A percentile compares a stretch with the other conserved stretches of the same genome.
Evolutionary conservation across 1,140 invertebrate species (phyloP).

Genomic region (Ostrea denselamellosa): DNA sequence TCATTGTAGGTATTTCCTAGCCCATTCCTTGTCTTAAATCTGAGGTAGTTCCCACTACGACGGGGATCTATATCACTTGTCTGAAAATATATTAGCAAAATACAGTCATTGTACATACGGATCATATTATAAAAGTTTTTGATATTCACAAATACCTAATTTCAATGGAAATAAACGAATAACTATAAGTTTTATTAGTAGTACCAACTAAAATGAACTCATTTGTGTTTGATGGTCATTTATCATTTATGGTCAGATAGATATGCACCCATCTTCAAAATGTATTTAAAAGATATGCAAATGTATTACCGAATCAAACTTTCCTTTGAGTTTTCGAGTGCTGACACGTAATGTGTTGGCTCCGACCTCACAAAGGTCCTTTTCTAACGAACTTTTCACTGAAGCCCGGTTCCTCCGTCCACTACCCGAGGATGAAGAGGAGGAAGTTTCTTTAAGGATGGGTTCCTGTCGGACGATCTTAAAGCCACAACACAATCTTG

Average conservation of each 20-base stretch:
- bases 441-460: neutral
- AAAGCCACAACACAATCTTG: slow-evolving; percentile 23
- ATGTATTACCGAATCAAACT: neutral
- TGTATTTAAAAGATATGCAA: neutral
- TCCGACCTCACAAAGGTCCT: slow-evolving; percentile 34
- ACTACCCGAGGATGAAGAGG: neutral
- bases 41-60: neutral
- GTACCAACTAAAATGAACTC: neutral
- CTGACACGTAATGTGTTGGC: slow-evolving; percentile 13
- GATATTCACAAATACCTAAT: too few species aligned
- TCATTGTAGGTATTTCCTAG: neutral
- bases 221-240: neutral
- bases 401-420: neutral
- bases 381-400: neutral
- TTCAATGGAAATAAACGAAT: too few species aligned
- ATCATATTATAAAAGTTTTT: too few species aligned
- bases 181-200: neutral
- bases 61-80: neutral
- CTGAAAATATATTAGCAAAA: neutral
- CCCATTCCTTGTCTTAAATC: neutral
- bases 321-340: neutral
- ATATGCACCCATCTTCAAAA: neutral
- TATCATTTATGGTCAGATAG: neutral
- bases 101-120: too few species aligned
- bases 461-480: slow-evolving; percentile 17